Base-by-base conservation (phyloP, 2,113 vertebrate genomes). In the Halcyon malimbica region DNA sequence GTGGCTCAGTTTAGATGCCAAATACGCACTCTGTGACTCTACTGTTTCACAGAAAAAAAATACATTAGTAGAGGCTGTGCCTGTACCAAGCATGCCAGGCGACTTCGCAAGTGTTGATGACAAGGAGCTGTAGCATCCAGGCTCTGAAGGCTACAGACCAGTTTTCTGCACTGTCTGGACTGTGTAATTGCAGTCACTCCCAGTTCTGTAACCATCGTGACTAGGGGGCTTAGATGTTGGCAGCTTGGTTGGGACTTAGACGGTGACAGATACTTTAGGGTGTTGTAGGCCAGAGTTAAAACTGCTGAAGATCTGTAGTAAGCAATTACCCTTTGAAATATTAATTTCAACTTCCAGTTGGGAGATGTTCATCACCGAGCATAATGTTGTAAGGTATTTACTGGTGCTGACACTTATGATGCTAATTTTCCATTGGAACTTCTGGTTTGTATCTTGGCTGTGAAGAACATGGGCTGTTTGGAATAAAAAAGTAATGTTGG, bases 161-260 rank as follows among this genome's bases (percentile, higher is more conserved):
- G 16, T 16, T 50, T 29, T 23, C 60, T 57, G 14, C 12, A 2
- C 31, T 37, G 8, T 13, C 42, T 16, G 20, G 14, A 8, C 25
- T 41, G 21, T 6, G 1, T 5, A 28, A 26, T 62, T 41, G 28
- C 60, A 54, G 28, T 33, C 11, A 2, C 31, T 57, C 33, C 74
- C 2, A 1, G 23, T 14, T 13, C 75, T 51, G 41, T 44, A 19
- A 15, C 29, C 1, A 1, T 48, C 6, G 1, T 8, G 15, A 41
- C 24, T 10, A 17, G 50, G 56, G 42, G n/a, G 37, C 11, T 10
- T 7, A 3, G 39, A 5, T 26, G 69, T 19, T 62, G 77, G 15
- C 29, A 37, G 31, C 42, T 81, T 57, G 51, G 14, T 1, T 65
- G 26, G 70, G 63, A 25, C n/a, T 42, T 11, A 41, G 11, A 54